Evolutionary conservation across 2,888 invertebrate genomes (phyloP), one percentile per base, ranked within the genome.

Genomic region (Ernsta delagoae): DNA sequence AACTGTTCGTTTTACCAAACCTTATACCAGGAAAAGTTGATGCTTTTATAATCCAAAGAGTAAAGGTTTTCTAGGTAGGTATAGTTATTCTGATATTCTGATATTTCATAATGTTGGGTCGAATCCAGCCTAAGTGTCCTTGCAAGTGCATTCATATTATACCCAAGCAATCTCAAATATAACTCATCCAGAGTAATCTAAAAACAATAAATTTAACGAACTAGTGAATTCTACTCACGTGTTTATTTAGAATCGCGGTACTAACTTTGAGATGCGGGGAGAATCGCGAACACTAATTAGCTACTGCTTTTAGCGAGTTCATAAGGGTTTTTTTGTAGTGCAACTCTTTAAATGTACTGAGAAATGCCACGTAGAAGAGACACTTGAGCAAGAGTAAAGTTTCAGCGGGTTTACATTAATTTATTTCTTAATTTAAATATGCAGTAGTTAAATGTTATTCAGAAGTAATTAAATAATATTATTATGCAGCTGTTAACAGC

Each of bases 291-390:
- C 48, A 48, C 48, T 48, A 48, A 48, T 48, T 48, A 48, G 48
- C n/a, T 48, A 48, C n/a, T 48, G 48, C 48, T 48, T 48, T 48
- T 48, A 48, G 48, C 48, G 48, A n/a, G 48, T 48, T 48, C 6
- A 5, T 48, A 48, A 48, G 12, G n/a, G 12, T 24, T 12, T 48
- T n/a, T 45, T 48, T 48, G 12, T 48, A 12, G 48, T 12, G n/a
- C 5, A 12, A 12, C 12, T 12, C 48, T 12, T 48, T 12, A 48
- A 48, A 48, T 48, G 48, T 43, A 43, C 43, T 43, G n/a, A 12
- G 48, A 48, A 48, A 48, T 48, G 48, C 4, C 9, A 43, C 0
- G 39, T 48, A 11, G 12, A 48, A n/a, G 48, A 12, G n/a, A n/a
- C 48, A 12, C 12, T 48, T 48, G 43, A 43, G 43, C n/a, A 48